Base-by-base conservation (phyloP, 2,888 invertebrate species). In the Drosophila planitibia region DNA sequence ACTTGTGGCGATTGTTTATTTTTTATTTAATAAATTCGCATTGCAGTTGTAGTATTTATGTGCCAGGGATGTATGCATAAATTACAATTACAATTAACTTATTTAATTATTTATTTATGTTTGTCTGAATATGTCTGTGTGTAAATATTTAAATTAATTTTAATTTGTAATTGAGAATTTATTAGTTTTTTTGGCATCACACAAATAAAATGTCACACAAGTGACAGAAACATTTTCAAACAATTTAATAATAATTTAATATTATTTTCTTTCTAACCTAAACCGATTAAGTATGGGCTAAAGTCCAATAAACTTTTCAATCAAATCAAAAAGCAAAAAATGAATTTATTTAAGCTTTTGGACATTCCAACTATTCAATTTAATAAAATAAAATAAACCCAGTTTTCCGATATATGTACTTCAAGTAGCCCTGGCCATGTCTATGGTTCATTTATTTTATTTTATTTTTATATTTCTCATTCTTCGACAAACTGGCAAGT, bases 401-500 rank as follows among this genome's bases (percentile, higher is more conserved):
- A 22, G 16, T 47, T 47, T 16, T 16, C 1, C 12, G 22, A 6
- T 12, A 12, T 7, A 6, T 30, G 30, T 28, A 7, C 4, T 16
- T 16, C 3, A 14, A 12, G 32, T 57, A 76, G 19, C 78, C 81
- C 79, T 81, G 65, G 53, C 47, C 25, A 4, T 47, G 47, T 22
- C 47, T 47, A 22, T 25, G 16, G 22, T 47, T 47, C 22, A 47
- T 47, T 47, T 47, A 16, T 47, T 22, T 22, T 22, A 22, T 16
- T 30, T 35, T 14, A 35, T 35, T 68, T 14, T 2, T 35, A 32
- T 39, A 30, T 74, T 70, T 66, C n/a, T 28, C 14, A 52, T 33
- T 69, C 70, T 68, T 63, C 51, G 49, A 47, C 62, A 71, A 80
- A 81, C 66, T 70, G 68, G 64, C 81, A 67, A 75, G 81, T 90